Evolutionary conservation across 2,888 invertebrate species (phyloP).

Genomic region (Calliphora vomitoria): DNA sequence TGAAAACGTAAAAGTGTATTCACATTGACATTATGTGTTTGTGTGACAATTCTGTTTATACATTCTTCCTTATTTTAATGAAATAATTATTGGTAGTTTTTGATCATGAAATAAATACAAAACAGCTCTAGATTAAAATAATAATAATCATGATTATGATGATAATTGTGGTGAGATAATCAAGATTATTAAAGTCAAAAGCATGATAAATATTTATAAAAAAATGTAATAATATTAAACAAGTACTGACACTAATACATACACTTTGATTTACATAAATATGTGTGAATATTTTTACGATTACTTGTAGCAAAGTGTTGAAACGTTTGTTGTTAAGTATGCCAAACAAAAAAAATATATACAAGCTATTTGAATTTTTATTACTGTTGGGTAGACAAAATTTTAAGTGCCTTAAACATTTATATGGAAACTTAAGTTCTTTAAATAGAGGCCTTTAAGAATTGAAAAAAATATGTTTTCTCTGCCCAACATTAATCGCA

Average conservation of each 20-base stretch:
- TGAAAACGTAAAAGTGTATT: no score
- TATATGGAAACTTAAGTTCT: neutral
- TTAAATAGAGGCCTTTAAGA: neutral
- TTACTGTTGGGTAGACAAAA: neutral
- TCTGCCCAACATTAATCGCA: no score
- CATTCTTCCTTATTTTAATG: neutral
- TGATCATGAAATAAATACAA: slow-evolving; percentile 18
- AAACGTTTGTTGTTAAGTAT: slow-evolving; percentile 1
- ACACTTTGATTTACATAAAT: no score
- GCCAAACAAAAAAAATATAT: neutral
- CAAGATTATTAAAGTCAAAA: neutral
- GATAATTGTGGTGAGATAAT: neutral
- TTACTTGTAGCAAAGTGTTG: neutral
- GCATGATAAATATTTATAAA: slow-evolving; percentile 18
- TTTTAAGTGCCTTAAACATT: neutral
- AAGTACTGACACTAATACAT: neutral
- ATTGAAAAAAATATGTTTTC: neutral
- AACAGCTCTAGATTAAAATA: neutral
- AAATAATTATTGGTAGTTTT: slow-evolving; percentile 5
- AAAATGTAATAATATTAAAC: neutral
- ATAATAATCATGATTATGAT: neutral
- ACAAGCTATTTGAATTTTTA: neutral
- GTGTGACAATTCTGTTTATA: neutral
- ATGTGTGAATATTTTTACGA: neutral
- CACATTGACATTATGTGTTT: no score